Percentiles rank a stretch among this genome's conserved stretches.
Evolutionary conservation across 2,113 vertebrate species (phyloP).

Genomic region (Cebidichthys violaceus): DNA sequence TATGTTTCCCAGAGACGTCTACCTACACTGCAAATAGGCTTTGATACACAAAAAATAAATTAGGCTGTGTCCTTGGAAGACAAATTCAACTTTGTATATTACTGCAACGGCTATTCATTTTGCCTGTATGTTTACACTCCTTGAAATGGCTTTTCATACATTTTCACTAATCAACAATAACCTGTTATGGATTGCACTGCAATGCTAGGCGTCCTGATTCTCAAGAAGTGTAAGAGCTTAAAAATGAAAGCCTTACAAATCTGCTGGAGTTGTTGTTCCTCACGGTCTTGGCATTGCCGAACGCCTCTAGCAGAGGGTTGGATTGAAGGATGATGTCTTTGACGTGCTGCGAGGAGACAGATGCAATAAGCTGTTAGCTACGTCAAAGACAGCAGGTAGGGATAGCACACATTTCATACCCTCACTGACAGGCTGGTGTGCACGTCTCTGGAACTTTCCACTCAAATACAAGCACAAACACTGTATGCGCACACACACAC

Average conservation of each 20-base stretch:
- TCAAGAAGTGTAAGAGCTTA: constrained; percentile 10
- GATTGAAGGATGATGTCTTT: constrained; percentile 99
- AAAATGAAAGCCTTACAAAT: constrained; percentile 88
- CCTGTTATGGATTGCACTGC: constrained; percentile 6
- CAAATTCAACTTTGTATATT: background rate
- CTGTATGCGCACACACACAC: background rate
- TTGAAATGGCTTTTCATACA: background rate
- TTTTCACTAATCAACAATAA: constrained; percentile 38
- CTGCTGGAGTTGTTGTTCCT: constrained; percentile 99
- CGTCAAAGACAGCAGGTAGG: constrained; percentile 49
- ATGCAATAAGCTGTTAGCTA: constrained; percentile 50
- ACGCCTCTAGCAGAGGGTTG: constrained; percentile 96
- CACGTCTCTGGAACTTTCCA: constrained; percentile 72
- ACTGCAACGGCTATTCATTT: background rate
- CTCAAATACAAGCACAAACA: constrained; percentile 15
- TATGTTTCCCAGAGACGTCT: background rate
- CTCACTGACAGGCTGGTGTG: constrained; percentile 22
- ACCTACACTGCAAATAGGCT: constrained; percentile 2
- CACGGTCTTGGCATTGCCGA: constrained; percentile 97
- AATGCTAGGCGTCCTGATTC: constrained; percentile 5
- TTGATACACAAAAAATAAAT: background rate
- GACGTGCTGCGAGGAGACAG: constrained; percentile 87
- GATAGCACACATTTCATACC: constrained; percentile 58
- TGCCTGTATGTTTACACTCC: background rate
- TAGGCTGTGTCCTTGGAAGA: background rate